These are phyloP conservation scores for Vidua macroura DNA, from an alignment of 2,113 vertebrate species.

Conservation along the genomic window DNA sequence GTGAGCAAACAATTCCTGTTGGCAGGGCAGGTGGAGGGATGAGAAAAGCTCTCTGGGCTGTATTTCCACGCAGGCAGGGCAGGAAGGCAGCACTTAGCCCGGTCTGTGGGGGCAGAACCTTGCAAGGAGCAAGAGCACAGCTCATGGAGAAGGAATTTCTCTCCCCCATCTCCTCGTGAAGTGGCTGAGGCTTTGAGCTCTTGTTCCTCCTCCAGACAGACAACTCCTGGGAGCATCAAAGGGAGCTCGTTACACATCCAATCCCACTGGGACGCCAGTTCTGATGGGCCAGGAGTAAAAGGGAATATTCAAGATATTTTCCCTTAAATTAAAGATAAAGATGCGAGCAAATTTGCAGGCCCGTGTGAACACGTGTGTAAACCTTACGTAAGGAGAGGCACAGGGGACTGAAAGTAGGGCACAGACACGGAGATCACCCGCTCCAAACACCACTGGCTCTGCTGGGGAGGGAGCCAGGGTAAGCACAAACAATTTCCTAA, in stretches of 20 bases:
- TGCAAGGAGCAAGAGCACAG: not conserved
- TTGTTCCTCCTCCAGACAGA: slow-evolving; percentile 11
- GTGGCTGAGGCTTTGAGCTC: not conserved
- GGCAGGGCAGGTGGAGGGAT: not conserved
- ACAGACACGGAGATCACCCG: not conserved
- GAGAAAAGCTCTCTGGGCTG: not conserved
- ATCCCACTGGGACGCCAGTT: not conserved
- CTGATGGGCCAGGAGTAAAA: slow-evolving; percentile 33
- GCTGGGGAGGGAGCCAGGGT: not conserved
- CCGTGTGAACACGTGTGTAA: not conserved
- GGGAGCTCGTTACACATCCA: not conserved
- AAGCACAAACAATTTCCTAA: not conserved
- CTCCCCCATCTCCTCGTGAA: not conserved
- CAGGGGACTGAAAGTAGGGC: not conserved
- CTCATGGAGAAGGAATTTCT: not conserved
- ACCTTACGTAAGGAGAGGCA: not conserved
- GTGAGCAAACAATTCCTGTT: not conserved
- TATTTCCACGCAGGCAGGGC: not conserved
- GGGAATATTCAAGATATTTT: slow-evolving; percentile 43
- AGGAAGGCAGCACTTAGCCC: not conserved
- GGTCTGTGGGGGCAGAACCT: not conserved
- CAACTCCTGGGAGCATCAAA: slow-evolving; percentile 35
- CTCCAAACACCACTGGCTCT: not conserved
- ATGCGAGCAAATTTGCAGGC: not conserved
- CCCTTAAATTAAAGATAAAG: slow-evolving; percentile 41